Evolutionary conservation across 1,140 invertebrate genomes (phyloP).

Genomic region (Thereuonema tuberculata): DNA sequence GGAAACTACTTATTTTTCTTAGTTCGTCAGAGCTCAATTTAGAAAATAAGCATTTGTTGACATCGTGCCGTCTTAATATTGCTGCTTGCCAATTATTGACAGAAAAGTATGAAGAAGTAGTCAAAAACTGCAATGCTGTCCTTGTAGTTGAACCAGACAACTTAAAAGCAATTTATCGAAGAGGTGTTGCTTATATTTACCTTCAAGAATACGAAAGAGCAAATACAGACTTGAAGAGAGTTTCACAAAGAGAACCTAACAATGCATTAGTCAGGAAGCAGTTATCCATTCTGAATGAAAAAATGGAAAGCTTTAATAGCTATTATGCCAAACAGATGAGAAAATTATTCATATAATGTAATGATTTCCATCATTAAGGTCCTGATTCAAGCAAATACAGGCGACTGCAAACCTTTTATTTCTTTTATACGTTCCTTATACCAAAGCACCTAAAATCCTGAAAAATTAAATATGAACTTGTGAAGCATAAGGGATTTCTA

Average conservation of each 20-base stretch:
- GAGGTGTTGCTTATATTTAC: background rate
- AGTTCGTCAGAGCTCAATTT: background rate
- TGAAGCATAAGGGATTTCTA: too few relatives aligned
- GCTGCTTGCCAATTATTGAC: background rate
- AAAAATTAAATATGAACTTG: too few relatives aligned
- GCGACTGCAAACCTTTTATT: too few relatives aligned
- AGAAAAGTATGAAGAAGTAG: background rate
- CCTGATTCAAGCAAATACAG: too few relatives aligned
- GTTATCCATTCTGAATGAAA: background rate
- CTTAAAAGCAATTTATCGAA: background rate
- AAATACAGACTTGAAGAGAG: background rate
- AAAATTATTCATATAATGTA: background rate
- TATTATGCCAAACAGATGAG: background rate
- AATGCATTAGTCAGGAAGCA: background rate
- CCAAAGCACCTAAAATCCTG: too few relatives aligned
- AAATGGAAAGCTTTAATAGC: background rate
- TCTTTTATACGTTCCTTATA: too few relatives aligned
- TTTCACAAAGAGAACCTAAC: background rate
- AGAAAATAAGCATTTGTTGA: background rate
- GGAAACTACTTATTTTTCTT: background rate
- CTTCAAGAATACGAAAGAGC: conserved; percentile 2
- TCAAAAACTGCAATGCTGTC: background rate
- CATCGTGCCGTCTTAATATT: background rate
- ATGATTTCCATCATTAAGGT: too few relatives aligned
- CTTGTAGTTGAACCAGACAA: background rate